These are phyloP conservation scores for Anniella stebbinsi DNA, from an alignment of 2,797 vertebrate genomes.

Conservation along the genomic window DNA sequence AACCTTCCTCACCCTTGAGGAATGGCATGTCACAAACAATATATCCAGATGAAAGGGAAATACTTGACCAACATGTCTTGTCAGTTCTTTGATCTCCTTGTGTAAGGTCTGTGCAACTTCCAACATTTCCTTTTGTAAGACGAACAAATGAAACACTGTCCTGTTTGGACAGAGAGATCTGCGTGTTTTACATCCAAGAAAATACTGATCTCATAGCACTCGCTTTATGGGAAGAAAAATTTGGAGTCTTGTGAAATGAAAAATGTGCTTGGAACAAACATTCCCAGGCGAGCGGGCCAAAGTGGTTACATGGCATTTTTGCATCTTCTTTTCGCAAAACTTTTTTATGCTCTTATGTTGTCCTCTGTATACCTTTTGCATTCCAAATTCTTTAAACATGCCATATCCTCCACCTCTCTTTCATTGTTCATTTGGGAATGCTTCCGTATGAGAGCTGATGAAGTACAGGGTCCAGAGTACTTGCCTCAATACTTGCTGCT, in stretches of 20 bases:
- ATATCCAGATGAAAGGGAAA: constrained; percentile 74
- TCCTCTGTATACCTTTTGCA: neutral
- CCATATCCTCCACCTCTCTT: neutral
- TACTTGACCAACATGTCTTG: constrained; percentile 55
- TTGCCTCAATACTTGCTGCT: neutral
- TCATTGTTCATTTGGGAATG: neutral
- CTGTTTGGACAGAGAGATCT: constrained; percentile 63
- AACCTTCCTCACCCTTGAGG: constrained; percentile 57
- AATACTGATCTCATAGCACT: constrained; percentile 13
- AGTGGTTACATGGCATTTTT: neutral
- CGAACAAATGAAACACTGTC: constrained; percentile 72
- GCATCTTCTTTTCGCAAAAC: neutral
- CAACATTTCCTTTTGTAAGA: constrained; percentile 46
- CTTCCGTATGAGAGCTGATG: rapidly evolving
- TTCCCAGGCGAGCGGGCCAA: constrained; percentile 11
- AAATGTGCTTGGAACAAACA: neutral
- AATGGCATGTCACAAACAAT: constrained; percentile 63
- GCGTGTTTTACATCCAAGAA: constrained; percentile 59
- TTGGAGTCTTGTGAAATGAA: constrained; percentile 13
- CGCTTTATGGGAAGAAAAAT: neutral
- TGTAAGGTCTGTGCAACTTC: constrained; percentile 63
- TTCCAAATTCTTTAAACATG: neutral
- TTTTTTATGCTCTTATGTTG: neutral
- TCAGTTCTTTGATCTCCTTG: constrained; percentile 74
- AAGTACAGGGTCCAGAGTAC: neutral